Evolutionary conservation across 2,797 vertebrate species (phyloP), one percentile per base, ranked within the genome.

Genomic region (Sebastiscus albofasciatus): DNA sequence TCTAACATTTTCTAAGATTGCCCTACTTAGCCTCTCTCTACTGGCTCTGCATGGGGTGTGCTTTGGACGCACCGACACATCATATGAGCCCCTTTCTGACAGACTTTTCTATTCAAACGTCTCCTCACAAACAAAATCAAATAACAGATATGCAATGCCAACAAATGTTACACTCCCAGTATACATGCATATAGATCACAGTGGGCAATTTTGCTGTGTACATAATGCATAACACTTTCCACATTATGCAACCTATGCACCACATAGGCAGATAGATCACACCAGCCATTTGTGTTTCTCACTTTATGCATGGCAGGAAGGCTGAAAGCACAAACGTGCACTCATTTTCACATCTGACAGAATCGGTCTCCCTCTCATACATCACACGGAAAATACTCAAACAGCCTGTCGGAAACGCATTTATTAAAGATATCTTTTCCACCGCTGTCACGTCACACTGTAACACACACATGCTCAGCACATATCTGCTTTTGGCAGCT

Each of bases 291-390:
- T 81, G 42, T 42, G 46, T 9, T 71, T 16, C 8, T 86, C n/a
- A 49, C 49, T 52, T 82, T 52, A 52, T 56, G 39, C 75, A 49
- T 5, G 18, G 62, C 62, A 52, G 26, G 61, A 67, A 72, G 59
- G 58, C 74, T 20, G 80, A 77, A 68, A 26, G 65, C 78, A 73
- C 72, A 74, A 74, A 64, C 36, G 36, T 74, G 61, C 65, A 84
- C 86, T 90, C 60, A 79, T 91, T 82, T 90, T 82, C 83, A 71
- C 88, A 81, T 76, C 85, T 87, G 88, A 89, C 90, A 84, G 61
- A 79, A 56, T 74, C 65, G 0, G 13, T 80, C 68, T 60, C 4
- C 34, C 27, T 68, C 75, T 88, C 88, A 91, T 89, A 80, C 79
- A 88, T 92, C 92, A 93, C 34, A 75, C 22, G 3, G 70, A 36